Conservation (phyloP, 2,888 invertebrate genomes). For the Junonia oenone region DNA sequence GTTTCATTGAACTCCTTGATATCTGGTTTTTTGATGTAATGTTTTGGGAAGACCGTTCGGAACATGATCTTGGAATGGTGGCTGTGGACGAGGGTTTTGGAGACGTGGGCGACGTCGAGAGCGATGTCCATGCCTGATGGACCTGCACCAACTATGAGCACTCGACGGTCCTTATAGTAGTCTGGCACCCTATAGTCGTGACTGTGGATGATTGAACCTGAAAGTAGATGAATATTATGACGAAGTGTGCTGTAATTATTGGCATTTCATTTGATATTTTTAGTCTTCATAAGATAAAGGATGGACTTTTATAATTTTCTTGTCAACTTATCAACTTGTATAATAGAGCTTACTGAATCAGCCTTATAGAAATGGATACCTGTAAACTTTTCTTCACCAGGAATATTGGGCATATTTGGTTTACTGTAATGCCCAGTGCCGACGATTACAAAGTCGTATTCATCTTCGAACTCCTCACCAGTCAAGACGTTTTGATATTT, state of each 20-base stretch:
- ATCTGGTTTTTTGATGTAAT: conserved; percentile 74
- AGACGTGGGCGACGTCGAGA: conserved; percentile 76
- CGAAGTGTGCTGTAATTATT: too few species aligned
- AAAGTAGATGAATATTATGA: neutral
- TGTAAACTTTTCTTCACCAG: conserved; percentile 56
- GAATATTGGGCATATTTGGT: conserved; percentile 52
- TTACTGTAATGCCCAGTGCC: conserved; percentile 82
- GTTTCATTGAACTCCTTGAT: conserved; percentile 69
- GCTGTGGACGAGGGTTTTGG: conserved; percentile 68
- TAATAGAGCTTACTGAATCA: too few species aligned
- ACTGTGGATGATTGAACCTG: conserved; percentile 84
- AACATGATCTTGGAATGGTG: conserved; percentile 66
- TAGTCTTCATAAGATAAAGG: too few species aligned
- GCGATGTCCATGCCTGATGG: conserved; percentile 87
- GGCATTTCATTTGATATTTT: neutral
- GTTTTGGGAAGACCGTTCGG: conserved; percentile 60
- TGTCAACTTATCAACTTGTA: too few species aligned
- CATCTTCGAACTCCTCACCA: conserved; percentile 52
- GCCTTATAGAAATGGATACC: too few species aligned
- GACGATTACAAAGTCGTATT: conserved; percentile 83
- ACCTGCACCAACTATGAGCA: conserved; percentile 85
- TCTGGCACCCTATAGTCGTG: conserved; percentile 85
- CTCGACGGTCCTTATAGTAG: conserved; percentile 75
- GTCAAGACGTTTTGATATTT: conserved; percentile 49
- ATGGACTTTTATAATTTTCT: too few species aligned